Base-by-base conservation (phyloP, 2,113 vertebrate species). In the Romanogobio albipinnatus region DNA sequence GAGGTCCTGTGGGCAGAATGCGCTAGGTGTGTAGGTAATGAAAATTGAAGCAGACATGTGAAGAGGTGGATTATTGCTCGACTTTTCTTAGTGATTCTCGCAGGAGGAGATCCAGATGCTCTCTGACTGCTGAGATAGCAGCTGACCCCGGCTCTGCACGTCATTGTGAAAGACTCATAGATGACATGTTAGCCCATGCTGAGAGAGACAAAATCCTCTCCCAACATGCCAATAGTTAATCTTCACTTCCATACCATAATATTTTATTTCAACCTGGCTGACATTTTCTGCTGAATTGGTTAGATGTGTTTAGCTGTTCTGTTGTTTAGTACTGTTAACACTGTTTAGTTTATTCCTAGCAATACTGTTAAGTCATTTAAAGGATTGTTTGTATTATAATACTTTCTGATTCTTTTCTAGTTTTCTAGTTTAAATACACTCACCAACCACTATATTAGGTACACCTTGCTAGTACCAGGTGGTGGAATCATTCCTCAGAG, bases 31-130 rank as follows among this genome's bases (percentile, higher is more conserved):
- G 62, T 59, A 56, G 56, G 29, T 76, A 76, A 73, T 71, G 62
- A 78, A 79, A 71, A 78, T 75, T 19, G 43, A 78, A 64, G 64
- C 68, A 1, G 70, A 47, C 70, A 70, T 84, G 59, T 76, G 36
- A 79, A 76, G 86, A 87, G 83, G 77, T 70, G 86, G 86, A 87
- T 85, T 84, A 87, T 62, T 59, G 56, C 73, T 17, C 9, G 33
- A 53, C 29, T 24, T 58, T 85, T 66, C 43, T 58, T 56, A 24
- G 56, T 0, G 47, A 75, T 51, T 75, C 73, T 58, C 51, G 1
- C 56, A 78, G 56, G 53, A 78, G 76, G 76, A 61, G 13, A 78
- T 36, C 24, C 76, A 78, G 76, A 78, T 78, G 76, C 56, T 59
- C 56, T 78, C 33, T 59, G 29, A 78, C 33, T 61, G 47, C 47